A percentile compares a stretch with the other conserved stretches of the same genome.
Evolutionary conservation across 1,140 invertebrate species (phyloP).

Genomic region (Helicorthomorpha holstii): DNA sequence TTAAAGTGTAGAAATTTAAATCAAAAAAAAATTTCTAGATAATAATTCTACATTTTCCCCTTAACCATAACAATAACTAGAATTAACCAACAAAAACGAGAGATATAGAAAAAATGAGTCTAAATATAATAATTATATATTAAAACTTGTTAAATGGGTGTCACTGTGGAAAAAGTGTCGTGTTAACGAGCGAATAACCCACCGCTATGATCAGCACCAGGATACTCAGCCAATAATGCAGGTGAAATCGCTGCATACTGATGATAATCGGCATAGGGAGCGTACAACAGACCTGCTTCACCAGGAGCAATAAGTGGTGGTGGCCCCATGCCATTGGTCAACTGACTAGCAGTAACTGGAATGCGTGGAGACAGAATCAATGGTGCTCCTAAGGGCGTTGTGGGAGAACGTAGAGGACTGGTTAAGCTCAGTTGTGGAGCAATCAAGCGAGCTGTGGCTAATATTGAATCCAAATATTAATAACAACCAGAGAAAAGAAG

Average conservation of each 20-base stretch:
- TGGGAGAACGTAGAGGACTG: constrained; percentile 44
- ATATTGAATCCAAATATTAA: constrained; percentile 30
- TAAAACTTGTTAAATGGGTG: no score
- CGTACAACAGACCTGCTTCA: constrained; percentile 50
- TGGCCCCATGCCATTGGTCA: constrained; percentile 50
- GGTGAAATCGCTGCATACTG: constrained; percentile 72
- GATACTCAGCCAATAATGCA: constrained; percentile 68
- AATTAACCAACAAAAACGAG: no score
- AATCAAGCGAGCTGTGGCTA: constrained; percentile 54
- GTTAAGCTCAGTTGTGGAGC: constrained; percentile 36
- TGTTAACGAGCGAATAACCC: constrained; percentile 45
- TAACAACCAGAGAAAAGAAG: neutral
- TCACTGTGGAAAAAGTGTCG: no score
- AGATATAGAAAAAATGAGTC: no score
- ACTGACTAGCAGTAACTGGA: constrained; percentile 45
- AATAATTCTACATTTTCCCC: no score
- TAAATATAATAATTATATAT: no score
- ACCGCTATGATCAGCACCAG: constrained; percentile 68
- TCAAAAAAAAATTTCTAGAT: no score
- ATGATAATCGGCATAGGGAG: constrained; percentile 63
- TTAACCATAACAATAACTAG: no score
- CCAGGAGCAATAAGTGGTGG: constrained; percentile 45
- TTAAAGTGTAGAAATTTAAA: no score
- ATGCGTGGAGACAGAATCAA: constrained; percentile 71
- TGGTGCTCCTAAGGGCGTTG: constrained; percentile 46